phyloP scores from a whole-genome alignment of 2,888 invertebrate genomes.

The Tetranychus truncatus region DNA sequence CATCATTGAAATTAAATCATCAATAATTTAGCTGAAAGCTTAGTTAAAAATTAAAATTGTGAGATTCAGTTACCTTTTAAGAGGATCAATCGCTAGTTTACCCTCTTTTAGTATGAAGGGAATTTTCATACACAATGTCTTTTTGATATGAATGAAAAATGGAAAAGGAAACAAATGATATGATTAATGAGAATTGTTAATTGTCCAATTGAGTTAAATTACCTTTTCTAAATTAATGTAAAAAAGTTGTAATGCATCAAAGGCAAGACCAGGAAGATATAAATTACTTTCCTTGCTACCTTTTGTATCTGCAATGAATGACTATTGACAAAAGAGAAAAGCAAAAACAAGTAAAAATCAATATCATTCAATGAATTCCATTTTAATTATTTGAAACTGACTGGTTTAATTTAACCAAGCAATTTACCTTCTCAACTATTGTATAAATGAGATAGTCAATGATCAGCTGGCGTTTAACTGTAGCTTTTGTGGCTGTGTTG shows the following conservation, averaged over 20 bases:
- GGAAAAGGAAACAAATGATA: neutral
- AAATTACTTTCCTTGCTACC: neutral
- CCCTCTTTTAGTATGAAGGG: neutral
- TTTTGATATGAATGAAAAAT: neutral
- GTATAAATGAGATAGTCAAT: neutral
- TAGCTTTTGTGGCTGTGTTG: neutral
- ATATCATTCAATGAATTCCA: neutral
- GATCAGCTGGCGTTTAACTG: neutral
- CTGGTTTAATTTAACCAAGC: no score
- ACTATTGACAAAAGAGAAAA: neutral
- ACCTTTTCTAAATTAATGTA: neutral
- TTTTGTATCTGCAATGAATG: neutral
- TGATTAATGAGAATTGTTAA: neutral
- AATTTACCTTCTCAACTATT: neutral
- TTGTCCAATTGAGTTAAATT: neutral
- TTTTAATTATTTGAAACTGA: no score
- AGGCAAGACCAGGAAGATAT: neutral
- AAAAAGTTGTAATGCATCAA: neutral
- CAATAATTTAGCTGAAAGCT: neutral
- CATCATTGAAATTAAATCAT: neutral
- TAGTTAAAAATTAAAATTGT: no score
- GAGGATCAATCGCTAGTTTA: neutral
- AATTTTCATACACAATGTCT: neutral
- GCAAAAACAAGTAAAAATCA: neutral
- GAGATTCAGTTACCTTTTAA: neutral